A percentile compares a stretch with the other conserved stretches of the same genome.
These are phyloP conservation scores for Mesorhabditis spiculigera DNA, from an alignment of 2,888 invertebrate genomes.

Conservation along the genomic window DNA sequence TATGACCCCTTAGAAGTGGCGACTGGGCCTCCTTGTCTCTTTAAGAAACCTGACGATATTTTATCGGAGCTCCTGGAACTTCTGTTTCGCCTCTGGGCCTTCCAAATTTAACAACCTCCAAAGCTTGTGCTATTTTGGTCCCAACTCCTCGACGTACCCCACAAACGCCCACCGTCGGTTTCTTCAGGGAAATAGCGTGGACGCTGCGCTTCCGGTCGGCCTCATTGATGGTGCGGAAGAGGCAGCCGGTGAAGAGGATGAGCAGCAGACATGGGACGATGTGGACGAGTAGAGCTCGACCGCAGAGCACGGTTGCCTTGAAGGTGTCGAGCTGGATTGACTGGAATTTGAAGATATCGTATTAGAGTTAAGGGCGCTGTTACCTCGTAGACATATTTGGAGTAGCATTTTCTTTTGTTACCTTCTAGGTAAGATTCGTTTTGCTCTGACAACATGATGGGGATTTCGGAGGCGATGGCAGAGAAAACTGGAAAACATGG, in stretches of 20 bases:
- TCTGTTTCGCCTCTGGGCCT: no score
- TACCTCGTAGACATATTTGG: slow-evolving; percentile 6
- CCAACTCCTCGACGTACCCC: no score
- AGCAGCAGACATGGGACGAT: slow-evolving; percentile 29
- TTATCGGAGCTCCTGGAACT: no score
- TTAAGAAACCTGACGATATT: no score
- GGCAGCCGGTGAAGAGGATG: slow-evolving; percentile 21
- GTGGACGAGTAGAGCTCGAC: slow-evolving; percentile 78
- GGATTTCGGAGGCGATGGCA: background rate
- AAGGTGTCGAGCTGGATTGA: slow-evolving; percentile 68
- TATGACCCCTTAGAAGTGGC: no score
- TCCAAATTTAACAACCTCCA: no score
- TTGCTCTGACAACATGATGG: background rate
- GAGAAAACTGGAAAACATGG: background rate
- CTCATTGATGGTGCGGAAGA: slow-evolving; percentile 18
- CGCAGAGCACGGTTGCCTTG: slow-evolving; percentile 70
- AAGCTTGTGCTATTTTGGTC: no score
- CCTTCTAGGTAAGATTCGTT: background rate
- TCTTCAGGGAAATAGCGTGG: slow-evolving; percentile 15
- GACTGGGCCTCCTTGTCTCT: no score
- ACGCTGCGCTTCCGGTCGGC: slow-evolving; percentile 23
- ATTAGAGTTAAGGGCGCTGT: background rate
- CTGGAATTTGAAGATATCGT: slow-evolving; percentile 8
- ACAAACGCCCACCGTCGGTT: background rate
- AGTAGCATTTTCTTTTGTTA: background rate